Percentiles rank a stretch among this genome's conserved stretches.
phyloP scores from a whole-genome alignment of 2,113 vertebrate genomes.

The Erinaceus europaeus region DNA sequence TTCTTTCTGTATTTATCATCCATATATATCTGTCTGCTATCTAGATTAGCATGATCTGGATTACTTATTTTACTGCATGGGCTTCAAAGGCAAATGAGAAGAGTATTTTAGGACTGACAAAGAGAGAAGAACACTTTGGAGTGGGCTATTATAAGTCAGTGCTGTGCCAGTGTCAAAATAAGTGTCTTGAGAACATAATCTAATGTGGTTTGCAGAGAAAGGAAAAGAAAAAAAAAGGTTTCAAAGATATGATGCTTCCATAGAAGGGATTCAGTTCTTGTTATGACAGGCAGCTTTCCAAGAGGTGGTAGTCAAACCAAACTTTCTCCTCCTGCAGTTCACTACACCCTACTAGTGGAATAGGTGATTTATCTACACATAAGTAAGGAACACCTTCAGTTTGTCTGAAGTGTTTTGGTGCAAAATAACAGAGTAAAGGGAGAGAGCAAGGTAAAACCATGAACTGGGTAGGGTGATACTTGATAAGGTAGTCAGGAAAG shows the following conservation, averaged over 20 bases:
- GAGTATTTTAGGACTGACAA: background rate
- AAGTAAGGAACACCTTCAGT: background rate
- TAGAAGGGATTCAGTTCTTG: background rate
- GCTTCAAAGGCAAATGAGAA: background rate
- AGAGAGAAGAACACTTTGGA: background rate
- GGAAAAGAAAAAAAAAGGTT: background rate
- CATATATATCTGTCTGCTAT: too few species aligned
- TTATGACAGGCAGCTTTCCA: background rate
- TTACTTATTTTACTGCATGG: background rate
- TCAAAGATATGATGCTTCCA: background rate
- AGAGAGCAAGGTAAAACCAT: background rate
- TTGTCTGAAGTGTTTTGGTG: background rate
- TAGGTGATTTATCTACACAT: background rate
- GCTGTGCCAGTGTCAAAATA: background rate
- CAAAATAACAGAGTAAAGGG: background rate
- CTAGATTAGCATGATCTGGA: background rate
- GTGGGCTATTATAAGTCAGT: background rate
- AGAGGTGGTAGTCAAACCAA: background rate
- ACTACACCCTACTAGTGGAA: background rate
- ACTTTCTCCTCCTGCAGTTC: background rate
- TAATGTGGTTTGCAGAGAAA: background rate
- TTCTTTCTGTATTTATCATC: too few species aligned
- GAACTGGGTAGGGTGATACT: too few species aligned
- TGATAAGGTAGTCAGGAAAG: background rate
- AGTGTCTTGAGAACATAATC: background rate